Evolutionary conservation across 2,797 vertebrate species (phyloP), one percentile per base, ranked within the genome.

Genomic region (Pantherophis alleghaniensis): DNA sequence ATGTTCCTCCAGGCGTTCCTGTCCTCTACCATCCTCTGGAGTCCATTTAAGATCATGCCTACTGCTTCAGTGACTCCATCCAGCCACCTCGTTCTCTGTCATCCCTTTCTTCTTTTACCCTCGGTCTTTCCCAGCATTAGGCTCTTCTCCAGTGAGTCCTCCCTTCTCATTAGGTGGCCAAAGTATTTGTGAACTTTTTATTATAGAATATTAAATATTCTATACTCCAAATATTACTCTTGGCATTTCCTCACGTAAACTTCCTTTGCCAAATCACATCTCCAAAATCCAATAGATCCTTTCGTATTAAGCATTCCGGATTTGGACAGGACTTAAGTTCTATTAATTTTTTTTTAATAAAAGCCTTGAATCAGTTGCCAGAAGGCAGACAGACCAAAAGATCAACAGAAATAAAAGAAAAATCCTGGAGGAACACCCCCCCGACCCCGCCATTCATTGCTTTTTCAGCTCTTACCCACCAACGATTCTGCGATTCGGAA

Each of bases 401-500:
- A 83, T 22, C 18, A 83, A 83, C 18, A 47, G 74, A 83, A 79
- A 79, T 79, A 42, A 79, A 69, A 61, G 22, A 61, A 3, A 69
- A 22, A 20, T 20, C 32, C 37, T 42, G 74, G 12, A 83, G 74
- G 20, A 12, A 47, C 7, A 42, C 20, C 7, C 20, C 32, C 22
- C 5, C 5, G 3, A 28, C 3, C 11, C 60, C 1, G 42, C 3
- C 3, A 61, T 2, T 4, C 20, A 5, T 47, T 24, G 20, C 4
- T 83, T 83, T 47, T 83, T 83, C 74, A 47, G 37, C 10, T 83
- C 37, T 24, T 24, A 2, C 74, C 37, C 32, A 83, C 20, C 37
- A 12, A 9, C 74, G 5, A 83, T 83, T 47, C 7, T 37, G 18
- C 3, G 7, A 37, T 60, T 60, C 20, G 22, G 74, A 42, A 83